These are phyloP conservation scores for Gonocerus acuteangulatus DNA, from an alignment of 2,888 invertebrate genomes.

Conservation along the genomic window DNA sequence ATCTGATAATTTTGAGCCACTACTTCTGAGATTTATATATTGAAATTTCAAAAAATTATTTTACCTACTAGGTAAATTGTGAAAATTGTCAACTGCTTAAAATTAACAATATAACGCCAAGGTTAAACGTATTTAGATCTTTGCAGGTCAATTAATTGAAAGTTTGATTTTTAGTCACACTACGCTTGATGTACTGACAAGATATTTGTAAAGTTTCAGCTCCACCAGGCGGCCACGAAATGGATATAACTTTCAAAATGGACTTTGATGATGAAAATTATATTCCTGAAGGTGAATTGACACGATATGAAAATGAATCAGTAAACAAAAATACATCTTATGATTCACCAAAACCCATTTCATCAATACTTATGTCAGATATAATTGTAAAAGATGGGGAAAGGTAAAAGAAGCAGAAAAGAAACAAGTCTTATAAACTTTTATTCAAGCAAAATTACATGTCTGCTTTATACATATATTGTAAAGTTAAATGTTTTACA, in stretches of 20 bases:
- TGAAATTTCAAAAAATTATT: too few relatives aligned
- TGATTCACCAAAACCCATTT: slow-evolving; percentile 25
- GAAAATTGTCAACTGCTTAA: too few relatives aligned
- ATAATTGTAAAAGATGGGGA: slow-evolving; percentile 11
- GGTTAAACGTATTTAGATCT: too few relatives aligned
- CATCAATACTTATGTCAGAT: slow-evolving; percentile 11
- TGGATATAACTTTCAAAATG: slow-evolving; percentile 25
- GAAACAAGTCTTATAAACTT: background rate
- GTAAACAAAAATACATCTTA: slow-evolving; percentile 27
- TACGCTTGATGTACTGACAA: too few relatives aligned
- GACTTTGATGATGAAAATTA: slow-evolving; percentile 23
- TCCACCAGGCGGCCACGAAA: background rate
- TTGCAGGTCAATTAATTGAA: too few relatives aligned
- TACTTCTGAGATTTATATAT: too few relatives aligned
- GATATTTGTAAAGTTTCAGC: background rate
- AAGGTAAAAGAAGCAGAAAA: slow-evolving; percentile 3
- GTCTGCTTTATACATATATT: slow-evolving; percentile 15
- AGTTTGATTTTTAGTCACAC: too few relatives aligned
- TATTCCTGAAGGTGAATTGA: background rate
- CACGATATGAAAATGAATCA: slow-evolving; percentile 26
- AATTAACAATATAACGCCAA: too few relatives aligned
- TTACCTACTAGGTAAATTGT: too few relatives aligned
- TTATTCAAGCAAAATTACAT: background rate
- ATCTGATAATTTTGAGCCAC: too few relatives aligned
- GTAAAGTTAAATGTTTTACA: slow-evolving; percentile 16